phyloP scores from a whole-genome alignment of 2,888 invertebrate genomes.

The Megalurothrips usitatus region DNA sequence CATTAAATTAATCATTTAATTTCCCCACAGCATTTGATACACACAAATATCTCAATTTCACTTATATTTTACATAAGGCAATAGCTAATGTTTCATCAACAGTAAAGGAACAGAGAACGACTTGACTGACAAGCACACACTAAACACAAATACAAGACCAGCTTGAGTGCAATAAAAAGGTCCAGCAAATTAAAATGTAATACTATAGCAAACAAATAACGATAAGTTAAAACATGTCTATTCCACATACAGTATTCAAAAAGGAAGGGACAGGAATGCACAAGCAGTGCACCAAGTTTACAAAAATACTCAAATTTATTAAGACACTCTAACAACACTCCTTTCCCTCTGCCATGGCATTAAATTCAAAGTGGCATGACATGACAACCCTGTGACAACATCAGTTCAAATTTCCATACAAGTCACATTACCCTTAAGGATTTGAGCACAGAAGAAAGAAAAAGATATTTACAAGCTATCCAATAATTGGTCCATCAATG shows the following conservation, averaged over 20 bases:
- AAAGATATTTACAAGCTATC: constrained; percentile 20
- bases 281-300: not conserved
- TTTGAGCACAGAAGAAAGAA: constrained; percentile 12
- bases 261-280: not conserved
- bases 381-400: not conserved
- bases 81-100: not conserved
- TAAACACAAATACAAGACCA: not conserved
- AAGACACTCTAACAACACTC: not conserved
- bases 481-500: constrained; percentile 17
- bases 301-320: not conserved
- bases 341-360: not conserved
- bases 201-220: not conserved
- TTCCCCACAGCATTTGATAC: not conserved
- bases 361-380: not conserved
- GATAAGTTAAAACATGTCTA: not conserved
- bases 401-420: constrained; percentile 4
- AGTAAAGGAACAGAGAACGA: not conserved
- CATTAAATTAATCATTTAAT: not conserved
- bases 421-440: not conserved
- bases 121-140: not conserved
- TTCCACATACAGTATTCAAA: not conserved
- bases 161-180: not conserved
- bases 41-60: not conserved
- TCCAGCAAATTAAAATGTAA: not conserved
- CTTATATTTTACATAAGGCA: not conserved